These are phyloP conservation scores for Carpatolechia fugitivella DNA, from an alignment of 2,888 invertebrate genomes.

Conservation along the genomic window DNA sequence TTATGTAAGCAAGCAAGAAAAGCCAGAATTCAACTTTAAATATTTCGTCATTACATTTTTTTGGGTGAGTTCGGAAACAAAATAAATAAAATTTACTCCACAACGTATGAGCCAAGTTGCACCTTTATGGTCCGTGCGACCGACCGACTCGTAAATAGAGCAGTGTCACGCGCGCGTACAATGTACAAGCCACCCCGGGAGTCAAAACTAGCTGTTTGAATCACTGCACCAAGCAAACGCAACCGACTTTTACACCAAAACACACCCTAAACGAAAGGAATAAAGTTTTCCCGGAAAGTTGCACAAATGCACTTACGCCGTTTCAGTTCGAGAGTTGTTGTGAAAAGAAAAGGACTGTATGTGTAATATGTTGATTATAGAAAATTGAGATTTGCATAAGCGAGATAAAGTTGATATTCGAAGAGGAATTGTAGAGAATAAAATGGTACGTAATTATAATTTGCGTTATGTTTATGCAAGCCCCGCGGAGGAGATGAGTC, in stretches of 20 bases:
- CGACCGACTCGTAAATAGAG: conserved; percentile 69
- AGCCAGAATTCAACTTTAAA: too few relatives aligned
- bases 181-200: conserved; percentile 76
- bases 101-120: conserved; percentile 40
- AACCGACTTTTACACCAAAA: conserved; percentile 18
- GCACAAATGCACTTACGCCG: conserved; percentile 1
- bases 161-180: conserved; percentile 74
- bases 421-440: conserved; percentile 1
- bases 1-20: too few relatives aligned
- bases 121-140: conserved; percentile 51
- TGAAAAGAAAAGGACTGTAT: conserved; percentile 21
- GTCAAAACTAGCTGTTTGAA: conserved; percentile 69
- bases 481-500: conserved; percentile 51
- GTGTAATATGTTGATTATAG: conserved; percentile 11
- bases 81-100: conserved; percentile 19
- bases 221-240: conserved; percentile 34
- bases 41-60: too few relatives aligned
- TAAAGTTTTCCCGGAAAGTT: neutral
- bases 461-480: conserved; percentile 49
- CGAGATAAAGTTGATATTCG: conserved; percentile 33
- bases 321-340: neutral
- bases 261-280: conserved; percentile 24
- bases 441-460: conserved; percentile 41
- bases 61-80: too few relatives aligned
- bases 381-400: conserved; percentile 18